Evolutionary conservation across 2,797 vertebrate genomes (phyloP), one percentile per base, ranked within the genome.

Genomic region (Takifugu rubripes): DNA sequence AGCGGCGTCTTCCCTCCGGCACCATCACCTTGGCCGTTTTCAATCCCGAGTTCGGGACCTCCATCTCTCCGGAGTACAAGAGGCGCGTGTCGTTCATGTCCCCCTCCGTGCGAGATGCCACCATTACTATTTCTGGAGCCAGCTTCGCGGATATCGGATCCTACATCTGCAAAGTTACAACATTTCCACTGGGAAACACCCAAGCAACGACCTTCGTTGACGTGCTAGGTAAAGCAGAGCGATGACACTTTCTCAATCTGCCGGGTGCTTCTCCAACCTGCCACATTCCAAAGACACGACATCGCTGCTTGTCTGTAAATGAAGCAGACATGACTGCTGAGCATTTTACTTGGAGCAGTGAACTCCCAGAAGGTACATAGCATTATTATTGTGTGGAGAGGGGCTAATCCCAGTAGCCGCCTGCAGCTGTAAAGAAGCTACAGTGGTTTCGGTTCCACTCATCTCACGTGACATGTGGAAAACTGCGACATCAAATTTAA

Each of bases 121-220:
- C 95, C 48, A 95, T 99, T 59, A 83, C 91, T 70, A 84, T 98
- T 43, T 89, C 89, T 75, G 92, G 93, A 56, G 92, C 96, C 45
- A 91, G 88, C 64, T 96, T 98, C 72, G 89, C 91, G 21, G 97
- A 99, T 87, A 84, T 92, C 5, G 97, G 97, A 68, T 89, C 90
- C 61, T 99, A 98, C 77, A 91, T 92, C 82, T 98, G 96, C 87
- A 98, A 97, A 89, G 95, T 94, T 76, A 93, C 89, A 65, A 98
- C 96, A 6, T 99, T 98, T 81, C 96, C 96, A 15, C 90, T 97
- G 83, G 97, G 97, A 88, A 97, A 96, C 86, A 89, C 90, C 2
- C 93, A 98, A 67, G 92, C 94, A 0, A 92, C 95, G 63, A 94
- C 94, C 74, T 84, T 60, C 4, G 88, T 99, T 67, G 92, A 93